These are phyloP conservation scores for Clitarchus hookeri DNA, from an alignment of 2,888 invertebrate species.

Conservation along the genomic window DNA sequence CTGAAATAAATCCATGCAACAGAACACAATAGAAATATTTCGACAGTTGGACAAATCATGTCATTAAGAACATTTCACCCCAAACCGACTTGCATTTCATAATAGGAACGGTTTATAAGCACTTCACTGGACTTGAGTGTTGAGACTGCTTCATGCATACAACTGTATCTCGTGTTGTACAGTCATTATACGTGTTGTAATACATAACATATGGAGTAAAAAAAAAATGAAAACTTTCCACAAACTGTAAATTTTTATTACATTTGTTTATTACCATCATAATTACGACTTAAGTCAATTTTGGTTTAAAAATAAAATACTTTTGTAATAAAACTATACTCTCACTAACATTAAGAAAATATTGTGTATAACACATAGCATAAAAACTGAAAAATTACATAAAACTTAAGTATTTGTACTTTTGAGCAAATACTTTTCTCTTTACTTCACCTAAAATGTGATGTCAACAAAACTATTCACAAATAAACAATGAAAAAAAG, in stretches of 20 bases:
- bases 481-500: background rate
- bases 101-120: slow-evolving; percentile 32
- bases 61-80: slow-evolving; percentile 25
- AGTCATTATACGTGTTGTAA: background rate
- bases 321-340: background rate
- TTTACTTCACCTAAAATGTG: slow-evolving; percentile 31
- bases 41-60: background rate
- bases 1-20: background rate
- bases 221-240: background rate
- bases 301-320: background rate
- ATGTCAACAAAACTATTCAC: slow-evolving; percentile 30
- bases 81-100: slow-evolving; percentile 29
- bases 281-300: background rate
- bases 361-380: background rate
- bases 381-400: slow-evolving; percentile 17
- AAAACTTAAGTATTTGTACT: slow-evolving; percentile 40
- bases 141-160: background rate
- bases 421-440: slow-evolving; percentile 40
- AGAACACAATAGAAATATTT: background rate
- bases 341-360: background rate
- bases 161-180: background rate
- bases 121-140: slow-evolving; percentile 1
- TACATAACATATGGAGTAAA: background rate
- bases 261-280: background rate
- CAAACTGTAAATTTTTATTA: background rate